Evolutionary conservation across 2,797 vertebrate genomes (phyloP), one percentile per base, ranked within the genome.

Genomic region (Fistularia commersonii): DNA sequence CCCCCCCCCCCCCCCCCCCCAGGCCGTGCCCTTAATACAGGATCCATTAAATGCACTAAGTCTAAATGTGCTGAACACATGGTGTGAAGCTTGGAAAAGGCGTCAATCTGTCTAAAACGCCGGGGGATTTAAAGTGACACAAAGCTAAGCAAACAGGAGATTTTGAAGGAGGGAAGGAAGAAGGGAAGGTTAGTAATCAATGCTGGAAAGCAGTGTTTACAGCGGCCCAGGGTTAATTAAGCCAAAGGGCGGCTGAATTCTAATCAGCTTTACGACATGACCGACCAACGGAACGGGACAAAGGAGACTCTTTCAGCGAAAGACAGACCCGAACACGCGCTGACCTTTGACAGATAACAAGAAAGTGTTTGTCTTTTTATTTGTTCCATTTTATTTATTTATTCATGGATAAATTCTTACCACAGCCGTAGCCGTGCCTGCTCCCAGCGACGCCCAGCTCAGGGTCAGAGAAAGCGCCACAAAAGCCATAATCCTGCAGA

Each of bases 381-480:
- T 23, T 23, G 23, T 23, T 23, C 4, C 23, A 23, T 4, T 23
- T 23, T 23, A 23, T 23, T 23, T 4, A 23, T 23, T 23, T 4
- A 23, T 23, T 2, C 4, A 2, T 4, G 23, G 23, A 23, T 8
- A 23, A 33, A 5, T 38, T 69, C 95, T 95, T 80, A 98, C 97
- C 92, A 98, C 93, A 0, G 94, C 94, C 0, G 88, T 84, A 0
- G 93, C 88, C 0, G 78, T 77, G 58, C 91, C 93, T 0, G 76
- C 80, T 0, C 94, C 94, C 72, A 95, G 76, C 1, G 94, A 96
- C 0, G 85, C 84, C 96, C 97, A 99, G 87, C 94, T 95, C 79
- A 98, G 87, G 64, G 93, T 56, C 74, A 99, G 75, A 8, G 91
- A 91, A 53, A 96, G 77, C 51, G 52, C 58, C 8, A 88, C 92